Percentiles rank a stretch among this genome's conserved stretches.
phyloP scores from a whole-genome alignment of 1,140 invertebrate genomes.

The Leptestheria dahalacensis region DNA sequence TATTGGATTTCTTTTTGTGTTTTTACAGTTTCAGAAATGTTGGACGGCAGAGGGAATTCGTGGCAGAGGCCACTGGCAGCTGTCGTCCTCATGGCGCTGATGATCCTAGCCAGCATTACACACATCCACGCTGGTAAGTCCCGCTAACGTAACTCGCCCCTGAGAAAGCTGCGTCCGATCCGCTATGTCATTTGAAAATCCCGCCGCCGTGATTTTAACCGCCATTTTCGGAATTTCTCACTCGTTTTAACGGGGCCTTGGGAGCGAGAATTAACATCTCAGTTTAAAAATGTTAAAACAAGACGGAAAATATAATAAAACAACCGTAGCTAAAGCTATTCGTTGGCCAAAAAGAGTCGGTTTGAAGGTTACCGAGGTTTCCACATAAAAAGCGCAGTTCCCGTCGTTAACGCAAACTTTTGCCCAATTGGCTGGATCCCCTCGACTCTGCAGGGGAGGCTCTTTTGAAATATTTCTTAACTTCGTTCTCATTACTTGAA shows the following conservation, averaged over 20 bases:
- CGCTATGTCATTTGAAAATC: no score
- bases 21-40: background rate
- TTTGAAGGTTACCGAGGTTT: no score
- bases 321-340: background rate
- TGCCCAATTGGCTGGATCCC: background rate
- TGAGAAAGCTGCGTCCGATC: no score
- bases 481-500: background rate
- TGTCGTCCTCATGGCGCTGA: background rate
- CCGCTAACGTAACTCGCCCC: background rate
- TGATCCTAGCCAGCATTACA: background rate
- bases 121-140: background rate
- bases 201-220: no score
- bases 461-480: no score
- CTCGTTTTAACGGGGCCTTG: no score
- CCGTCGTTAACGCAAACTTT: background rate
- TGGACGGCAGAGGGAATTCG: background rate
- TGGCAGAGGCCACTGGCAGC: background rate
- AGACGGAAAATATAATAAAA: background rate
- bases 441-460: background rate
- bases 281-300: background rate
- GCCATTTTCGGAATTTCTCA: no score
- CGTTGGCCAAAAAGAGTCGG: no score
- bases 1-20: background rate
- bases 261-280: no score
- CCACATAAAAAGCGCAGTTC: background rate